Percentiles rank a stretch among this genome's conserved stretches.
phyloP scores from a whole-genome alignment of 2,113 vertebrate species.

The Rhabdornis inornatus region DNA sequence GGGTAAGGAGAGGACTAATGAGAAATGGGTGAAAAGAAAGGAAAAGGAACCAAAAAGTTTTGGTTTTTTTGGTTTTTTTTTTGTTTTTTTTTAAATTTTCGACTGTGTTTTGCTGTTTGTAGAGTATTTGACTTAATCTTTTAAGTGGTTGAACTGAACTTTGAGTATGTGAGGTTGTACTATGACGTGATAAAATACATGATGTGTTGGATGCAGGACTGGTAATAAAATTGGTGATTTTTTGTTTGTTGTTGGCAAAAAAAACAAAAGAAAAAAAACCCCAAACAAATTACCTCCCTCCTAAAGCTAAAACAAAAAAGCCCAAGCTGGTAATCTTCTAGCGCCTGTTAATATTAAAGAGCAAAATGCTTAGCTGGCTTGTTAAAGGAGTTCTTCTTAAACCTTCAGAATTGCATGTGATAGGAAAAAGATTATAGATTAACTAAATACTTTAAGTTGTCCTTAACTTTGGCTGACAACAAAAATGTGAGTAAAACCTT shows the following conservation, averaged over 20 bases:
- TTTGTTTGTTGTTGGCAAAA: not conserved
- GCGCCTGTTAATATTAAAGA: constrained; percentile 23
- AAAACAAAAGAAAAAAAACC: too few species aligned
- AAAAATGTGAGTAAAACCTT: not conserved
- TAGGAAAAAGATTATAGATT: constrained; percentile 26
- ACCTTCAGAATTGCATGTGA: not conserved
- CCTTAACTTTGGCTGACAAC: not conserved
- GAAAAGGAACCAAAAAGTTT: not conserved
- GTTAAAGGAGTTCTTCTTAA: not conserved
- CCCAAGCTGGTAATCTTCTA: not conserved
- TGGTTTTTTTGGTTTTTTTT: too few species aligned
- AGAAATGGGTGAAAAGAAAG: not conserved
- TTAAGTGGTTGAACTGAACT: not conserved
- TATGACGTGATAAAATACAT: not conserved
- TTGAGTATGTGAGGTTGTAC: not conserved
- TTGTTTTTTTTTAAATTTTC: not conserved
- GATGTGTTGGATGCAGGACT: not conserved
- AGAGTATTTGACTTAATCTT: not conserved
- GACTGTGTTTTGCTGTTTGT: not conserved
- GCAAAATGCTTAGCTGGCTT: not conserved
- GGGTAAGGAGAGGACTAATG: not conserved
- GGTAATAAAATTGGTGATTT: not conserved
- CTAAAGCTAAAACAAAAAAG: not conserved
- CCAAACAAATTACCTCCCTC: not conserved
- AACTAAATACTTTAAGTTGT: constrained; percentile 3